phyloP scores from a whole-genome alignment of 2,113 vertebrate genomes.

The Peromyscus leucopus region DNA sequence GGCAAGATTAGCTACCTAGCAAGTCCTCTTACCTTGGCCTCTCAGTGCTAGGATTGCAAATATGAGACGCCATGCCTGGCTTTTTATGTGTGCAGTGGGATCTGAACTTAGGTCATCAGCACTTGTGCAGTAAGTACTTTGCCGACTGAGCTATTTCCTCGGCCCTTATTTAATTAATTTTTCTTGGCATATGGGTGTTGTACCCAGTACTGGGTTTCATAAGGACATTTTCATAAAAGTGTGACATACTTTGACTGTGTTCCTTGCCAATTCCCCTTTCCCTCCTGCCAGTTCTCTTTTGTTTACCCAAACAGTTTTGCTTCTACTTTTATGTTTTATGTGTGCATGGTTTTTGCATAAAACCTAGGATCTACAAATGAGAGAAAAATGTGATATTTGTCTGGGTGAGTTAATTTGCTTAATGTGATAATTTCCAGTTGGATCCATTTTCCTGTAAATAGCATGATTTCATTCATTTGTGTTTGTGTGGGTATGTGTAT shows the following conservation, averaged over 20 bases:
- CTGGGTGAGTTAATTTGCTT: background rate
- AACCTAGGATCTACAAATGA: background rate
- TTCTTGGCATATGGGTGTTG: background rate
- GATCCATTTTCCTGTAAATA: background rate
- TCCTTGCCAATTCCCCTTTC: background rate
- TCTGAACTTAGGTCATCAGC: background rate
- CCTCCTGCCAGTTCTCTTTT: background rate
- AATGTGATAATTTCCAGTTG: background rate
- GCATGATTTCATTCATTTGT: background rate
- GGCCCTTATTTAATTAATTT: background rate
- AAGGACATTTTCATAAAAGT: background rate
- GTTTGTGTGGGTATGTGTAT: background rate
- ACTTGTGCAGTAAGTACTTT: background rate
- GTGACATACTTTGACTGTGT: background rate
- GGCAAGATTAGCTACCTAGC: background rate
- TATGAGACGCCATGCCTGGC: background rate
- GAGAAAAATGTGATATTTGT: background rate
- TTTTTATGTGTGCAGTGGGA: background rate
- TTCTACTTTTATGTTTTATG: background rate
- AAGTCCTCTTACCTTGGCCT: background rate
- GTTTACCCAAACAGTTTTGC: background rate
- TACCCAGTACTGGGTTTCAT: background rate
- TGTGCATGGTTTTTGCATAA: background rate
- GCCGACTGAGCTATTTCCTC: background rate
- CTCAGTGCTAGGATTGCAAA: background rate